A percentile compares a stretch with the other conserved stretches of the same genome.
phyloP scores from a whole-genome alignment of 1,140 invertebrate species.

The Bombus confusus region DNA sequence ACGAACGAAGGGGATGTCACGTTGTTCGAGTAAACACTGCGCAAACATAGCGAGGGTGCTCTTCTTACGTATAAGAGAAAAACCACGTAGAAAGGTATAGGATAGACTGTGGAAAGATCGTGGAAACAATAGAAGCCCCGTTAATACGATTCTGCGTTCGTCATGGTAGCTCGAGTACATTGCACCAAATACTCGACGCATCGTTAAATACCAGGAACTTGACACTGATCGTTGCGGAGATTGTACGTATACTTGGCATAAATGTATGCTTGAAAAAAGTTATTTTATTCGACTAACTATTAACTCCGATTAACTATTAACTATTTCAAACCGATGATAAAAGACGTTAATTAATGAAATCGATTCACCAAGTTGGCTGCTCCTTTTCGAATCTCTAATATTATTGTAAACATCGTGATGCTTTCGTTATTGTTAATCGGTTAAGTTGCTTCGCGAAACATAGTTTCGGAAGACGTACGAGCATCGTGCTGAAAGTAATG shows the following conservation, averaged over 20 bases:
- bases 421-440: neutral
- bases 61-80: neutral
- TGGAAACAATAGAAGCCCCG: slow-evolving; percentile 39
- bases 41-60: neutral
- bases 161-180: slow-evolving; percentile 48
- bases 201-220: slow-evolving; percentile 48
- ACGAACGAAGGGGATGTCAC: neutral
- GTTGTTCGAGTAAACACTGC: neutral
- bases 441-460: too few relatives aligned
- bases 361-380: neutral
- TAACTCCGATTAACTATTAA: neutral
- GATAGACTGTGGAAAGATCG: slow-evolving; percentile 15
- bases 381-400: too few relatives aligned
- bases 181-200: slow-evolving; percentile 56
- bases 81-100: neutral
- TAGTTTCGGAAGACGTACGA: too few relatives aligned
- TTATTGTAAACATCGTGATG: neutral
- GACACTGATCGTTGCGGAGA: slow-evolving; percentile 33
- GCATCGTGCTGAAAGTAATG: too few relatives aligned
- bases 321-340: neutral
- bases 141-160: slow-evolving; percentile 46
- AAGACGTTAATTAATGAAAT: too few relatives aligned
- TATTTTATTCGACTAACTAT: neutral
- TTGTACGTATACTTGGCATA: neutral
- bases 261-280: neutral